Evolutionary conservation across 2,888 invertebrate species (phyloP).

Genomic region (Oscheius myriophilus): DNA sequence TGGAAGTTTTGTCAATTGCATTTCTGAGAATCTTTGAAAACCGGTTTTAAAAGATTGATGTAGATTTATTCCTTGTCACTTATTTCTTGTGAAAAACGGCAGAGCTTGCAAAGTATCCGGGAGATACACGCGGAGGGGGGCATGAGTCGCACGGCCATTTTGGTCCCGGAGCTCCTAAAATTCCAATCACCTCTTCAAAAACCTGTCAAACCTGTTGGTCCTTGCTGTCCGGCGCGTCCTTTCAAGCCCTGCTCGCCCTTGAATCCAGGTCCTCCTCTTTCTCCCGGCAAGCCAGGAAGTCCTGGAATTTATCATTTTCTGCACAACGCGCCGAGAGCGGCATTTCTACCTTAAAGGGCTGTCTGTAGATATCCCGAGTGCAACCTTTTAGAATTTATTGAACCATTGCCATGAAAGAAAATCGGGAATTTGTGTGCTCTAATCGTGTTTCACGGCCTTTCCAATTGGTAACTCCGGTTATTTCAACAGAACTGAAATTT

Average conservation of each 20-base stretch:
- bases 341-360: too few species aligned
- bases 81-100: neutral
- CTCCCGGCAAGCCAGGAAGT: conserved; percentile 27
- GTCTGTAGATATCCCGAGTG: too few species aligned
- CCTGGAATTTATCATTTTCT: neutral
- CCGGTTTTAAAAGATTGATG: too few species aligned
- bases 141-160: conserved; percentile 54
- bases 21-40: too few species aligned
- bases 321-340: neutral
- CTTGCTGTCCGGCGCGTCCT: conserved; percentile 35
- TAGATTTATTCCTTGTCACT: conserved; percentile 86
- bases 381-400: too few species aligned
- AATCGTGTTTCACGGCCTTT: too few species aligned
- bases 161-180: conserved; percentile 32
- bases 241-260: conserved; percentile 45
- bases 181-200: neutral
- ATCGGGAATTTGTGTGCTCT: too few species aligned
- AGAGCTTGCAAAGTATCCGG: conserved; percentile 41
- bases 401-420: too few species aligned
- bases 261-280: conserved; percentile 41
- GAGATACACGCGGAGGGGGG: conserved; percentile 49
- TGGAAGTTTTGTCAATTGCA: too few species aligned
- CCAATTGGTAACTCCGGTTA: too few species aligned
- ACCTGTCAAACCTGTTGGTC: conserved; percentile 33
- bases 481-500: too few species aligned